Base-by-base conservation (phyloP, 2,888 invertebrate genomes). In the Sphaeridia pumilis region DNA sequence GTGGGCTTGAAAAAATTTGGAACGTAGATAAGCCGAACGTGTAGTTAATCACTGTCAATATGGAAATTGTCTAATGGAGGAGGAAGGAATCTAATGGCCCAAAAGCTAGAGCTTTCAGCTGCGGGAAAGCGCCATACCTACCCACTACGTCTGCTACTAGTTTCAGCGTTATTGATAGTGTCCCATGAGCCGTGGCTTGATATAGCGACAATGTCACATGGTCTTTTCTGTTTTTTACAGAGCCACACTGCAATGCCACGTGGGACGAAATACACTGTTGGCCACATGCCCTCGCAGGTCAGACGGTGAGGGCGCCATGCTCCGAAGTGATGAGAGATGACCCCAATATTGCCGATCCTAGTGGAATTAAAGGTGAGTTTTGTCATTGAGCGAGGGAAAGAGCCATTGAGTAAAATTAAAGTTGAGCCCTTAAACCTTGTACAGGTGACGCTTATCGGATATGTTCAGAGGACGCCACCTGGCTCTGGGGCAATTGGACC, bases 201-300 rank as follows among this genome's bases (percentile, higher is more conserved):
- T n/a, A n/a, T n/a, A n/a, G n/a, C n/a, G n/a, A n/a, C n/a, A n/a
- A n/a, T n/a, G n/a, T n/a, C n/a, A n/a, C n/a, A n/a, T n/a, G n/a
- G n/a, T 31, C 14, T 45, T 26, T 45, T 26, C 27, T 27, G 17
- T 27, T 27, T 20, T 26, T 49, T 38, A 1, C 34, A 51, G 51
- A 31, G 20, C 46, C 45, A 1, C 36, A 45, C 27, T 51, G 51
- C 21, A 51, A 46, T 38, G 51, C 46, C 21, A 26, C 44, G 22
- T 51, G 51, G 51, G 51, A 51, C 20, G 45, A 51, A 10, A 51
- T 51, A 17, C 38, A 46, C 2, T 93, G 93, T 69, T 93, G 93
- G 93, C 86, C 87, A 0, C 81, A 86, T 0, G 84, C 87, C 0
- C 76, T 75, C 49, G 82, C 83, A 0, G 83, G 83, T n/a, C 73